Percentiles rank a stretch among this genome's conserved stretches.
phyloP scores from a whole-genome alignment of 2,888 invertebrate genomes.

The Quadroppia sp. region DNA sequence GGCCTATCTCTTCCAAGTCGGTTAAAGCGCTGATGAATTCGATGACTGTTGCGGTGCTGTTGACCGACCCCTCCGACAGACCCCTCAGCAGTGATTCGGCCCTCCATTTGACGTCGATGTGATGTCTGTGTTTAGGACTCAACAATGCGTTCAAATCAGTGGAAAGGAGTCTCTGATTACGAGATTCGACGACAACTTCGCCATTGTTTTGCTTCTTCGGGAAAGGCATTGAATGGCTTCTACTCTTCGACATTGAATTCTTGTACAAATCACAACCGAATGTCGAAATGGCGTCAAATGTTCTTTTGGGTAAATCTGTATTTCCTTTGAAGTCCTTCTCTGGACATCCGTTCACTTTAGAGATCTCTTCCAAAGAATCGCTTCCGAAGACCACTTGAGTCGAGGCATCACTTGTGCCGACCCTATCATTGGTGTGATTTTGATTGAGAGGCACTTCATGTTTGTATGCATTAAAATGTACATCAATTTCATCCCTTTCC shows the following conservation, averaged over 20 bases:
- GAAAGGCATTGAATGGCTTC: slow-evolving; percentile 39
- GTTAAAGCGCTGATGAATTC: slow-evolving; percentile 33
- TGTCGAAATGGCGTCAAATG: slow-evolving; percentile 39
- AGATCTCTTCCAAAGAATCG: background rate
- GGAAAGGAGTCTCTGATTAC: background rate
- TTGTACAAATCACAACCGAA: slow-evolving; percentile 39
- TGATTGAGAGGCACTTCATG: slow-evolving; percentile 16
- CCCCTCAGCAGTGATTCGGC: background rate
- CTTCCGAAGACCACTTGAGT: slow-evolving; percentile 2
- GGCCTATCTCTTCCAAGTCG: background rate
- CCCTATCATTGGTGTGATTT: background rate
- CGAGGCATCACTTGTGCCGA: slow-evolving; percentile 3
- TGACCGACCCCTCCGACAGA: slow-evolving; percentile 37
- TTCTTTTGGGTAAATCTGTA: slow-evolving; percentile 37
- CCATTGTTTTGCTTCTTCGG: background rate
- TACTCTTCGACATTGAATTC: slow-evolving; percentile 11
- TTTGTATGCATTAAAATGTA: slow-evolving; percentile 14
- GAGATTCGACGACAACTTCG: background rate
- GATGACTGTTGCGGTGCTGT: slow-evolving; percentile 32
- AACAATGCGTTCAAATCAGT: slow-evolving; percentile 38
- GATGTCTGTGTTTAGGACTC: slow-evolving; percentile 34
- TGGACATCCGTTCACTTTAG: background rate
- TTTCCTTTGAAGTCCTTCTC: background rate
- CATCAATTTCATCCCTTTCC: slow-evolving; percentile 27
- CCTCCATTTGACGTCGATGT: background rate